Percentiles rank a stretch among this genome's conserved stretches.
These are phyloP conservation scores for Trichosurus vulpecula DNA, from an alignment of 2,797 vertebrate genomes.

Conservation along the genomic window DNA sequence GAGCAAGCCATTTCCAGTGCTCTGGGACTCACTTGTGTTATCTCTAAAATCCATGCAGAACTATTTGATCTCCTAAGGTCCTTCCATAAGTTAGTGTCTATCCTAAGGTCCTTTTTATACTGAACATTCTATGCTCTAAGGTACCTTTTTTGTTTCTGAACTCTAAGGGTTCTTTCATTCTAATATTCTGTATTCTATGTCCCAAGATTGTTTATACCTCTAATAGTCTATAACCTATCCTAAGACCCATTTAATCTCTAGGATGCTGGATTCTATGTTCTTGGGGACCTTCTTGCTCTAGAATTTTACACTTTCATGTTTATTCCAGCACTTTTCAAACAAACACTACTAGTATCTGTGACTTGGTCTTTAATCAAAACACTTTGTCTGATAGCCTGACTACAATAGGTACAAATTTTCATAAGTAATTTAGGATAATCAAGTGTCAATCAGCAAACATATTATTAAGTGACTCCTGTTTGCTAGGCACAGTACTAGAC, in stretches of 20 bases:
- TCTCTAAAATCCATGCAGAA: background rate
- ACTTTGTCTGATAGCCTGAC: background rate
- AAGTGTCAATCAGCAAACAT: background rate
- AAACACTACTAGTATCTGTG: background rate
- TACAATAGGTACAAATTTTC: background rate
- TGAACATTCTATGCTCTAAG: background rate
- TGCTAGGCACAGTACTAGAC: background rate
- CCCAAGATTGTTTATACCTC: too few relatives aligned
- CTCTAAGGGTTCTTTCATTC: too few relatives aligned
- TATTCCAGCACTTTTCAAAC: too few relatives aligned
- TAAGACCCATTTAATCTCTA: too few relatives aligned
- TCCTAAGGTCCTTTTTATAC: background rate
- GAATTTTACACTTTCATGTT: too few relatives aligned
- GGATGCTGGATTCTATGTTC: too few relatives aligned
- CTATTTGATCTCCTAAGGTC: background rate
- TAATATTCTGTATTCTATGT: too few relatives aligned
- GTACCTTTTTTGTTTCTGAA: too few relatives aligned
- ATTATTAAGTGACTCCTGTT: background rate
- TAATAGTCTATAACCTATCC: too few relatives aligned
- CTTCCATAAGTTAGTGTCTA: background rate
- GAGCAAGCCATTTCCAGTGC: background rate
- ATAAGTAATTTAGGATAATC: fast-evolving
- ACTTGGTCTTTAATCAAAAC: fast-evolving
- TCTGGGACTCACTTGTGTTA: background rate
- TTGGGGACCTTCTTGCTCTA: too few relatives aligned